A percentile compares a stretch with the other conserved stretches of the same genome.
Evolutionary conservation across 2,797 vertebrate species (phyloP).

Genomic region (Myotis vivesi): DNA sequence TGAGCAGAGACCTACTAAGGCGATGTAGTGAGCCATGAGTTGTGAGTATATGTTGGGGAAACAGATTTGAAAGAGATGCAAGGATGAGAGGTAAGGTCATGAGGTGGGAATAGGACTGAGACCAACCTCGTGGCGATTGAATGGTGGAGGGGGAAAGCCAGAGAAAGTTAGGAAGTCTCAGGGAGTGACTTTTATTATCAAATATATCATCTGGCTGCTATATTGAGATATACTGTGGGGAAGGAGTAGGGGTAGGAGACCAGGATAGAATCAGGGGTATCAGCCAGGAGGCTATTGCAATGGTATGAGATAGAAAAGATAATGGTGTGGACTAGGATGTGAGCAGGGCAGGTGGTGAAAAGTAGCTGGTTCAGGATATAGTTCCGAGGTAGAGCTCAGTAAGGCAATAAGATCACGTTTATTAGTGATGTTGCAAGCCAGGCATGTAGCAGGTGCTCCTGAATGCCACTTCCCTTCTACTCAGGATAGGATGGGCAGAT

Average conservation of each 20-base stretch:
- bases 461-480: background rate
- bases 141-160: background rate
- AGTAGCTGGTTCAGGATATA: background rate
- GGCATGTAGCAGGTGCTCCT: background rate
- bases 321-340: background rate
- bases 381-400: background rate
- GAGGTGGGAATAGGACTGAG: background rate
- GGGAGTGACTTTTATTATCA: background rate
- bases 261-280: background rate
- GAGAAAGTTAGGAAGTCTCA: background rate
- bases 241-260: background rate
- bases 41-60: background rate
- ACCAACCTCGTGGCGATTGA: background rate
- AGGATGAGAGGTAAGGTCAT: background rate
- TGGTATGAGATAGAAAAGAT: background rate
- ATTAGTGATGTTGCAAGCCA: background rate
- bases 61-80: background rate
- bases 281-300: background rate
- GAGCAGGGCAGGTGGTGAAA: background rate
- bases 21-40: background rate
- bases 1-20: background rate
- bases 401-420: background rate
- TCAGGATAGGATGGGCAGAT: background rate
- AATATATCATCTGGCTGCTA: background rate
- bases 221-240: background rate